These are phyloP conservation scores for Bettongia penicillata DNA, from an alignment of 2,113 vertebrate species.

Conservation along the genomic window DNA sequence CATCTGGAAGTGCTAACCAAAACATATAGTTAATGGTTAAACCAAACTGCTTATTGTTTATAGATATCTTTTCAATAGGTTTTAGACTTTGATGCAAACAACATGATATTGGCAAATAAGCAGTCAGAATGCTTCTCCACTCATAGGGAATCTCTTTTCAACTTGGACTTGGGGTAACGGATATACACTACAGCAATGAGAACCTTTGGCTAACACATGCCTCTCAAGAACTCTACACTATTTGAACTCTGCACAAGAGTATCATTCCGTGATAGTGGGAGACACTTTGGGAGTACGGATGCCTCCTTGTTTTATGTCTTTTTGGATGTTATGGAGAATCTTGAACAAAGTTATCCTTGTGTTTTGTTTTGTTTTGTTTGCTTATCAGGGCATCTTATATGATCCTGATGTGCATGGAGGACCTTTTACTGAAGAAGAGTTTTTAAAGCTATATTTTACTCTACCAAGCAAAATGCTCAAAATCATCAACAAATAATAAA, in stretches of 20 bases:
- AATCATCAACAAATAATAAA: neutral
- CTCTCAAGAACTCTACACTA: neutral
- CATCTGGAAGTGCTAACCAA: neutral
- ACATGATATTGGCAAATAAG: neutral
- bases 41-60: neutral
- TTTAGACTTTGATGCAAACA: neutral
- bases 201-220: neutral
- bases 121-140: neutral
- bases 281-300: neutral
- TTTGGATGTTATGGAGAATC: neutral
- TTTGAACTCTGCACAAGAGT: neutral
- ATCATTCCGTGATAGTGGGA: neutral
- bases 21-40: neutral
- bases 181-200: neutral
- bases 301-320: neutral
- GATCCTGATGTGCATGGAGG: neutral
- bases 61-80: neutral
- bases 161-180: neutral
- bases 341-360: neutral
- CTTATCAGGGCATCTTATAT: neutral
- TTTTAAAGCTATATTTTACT: neutral
- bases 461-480: neutral
- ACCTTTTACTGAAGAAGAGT: neutral
- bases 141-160: neutral
- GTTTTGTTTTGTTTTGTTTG: neutral